Conservation (phyloP, 2,797 vertebrate genomes). For the Cryptoblepharus egeriae region DNA sequence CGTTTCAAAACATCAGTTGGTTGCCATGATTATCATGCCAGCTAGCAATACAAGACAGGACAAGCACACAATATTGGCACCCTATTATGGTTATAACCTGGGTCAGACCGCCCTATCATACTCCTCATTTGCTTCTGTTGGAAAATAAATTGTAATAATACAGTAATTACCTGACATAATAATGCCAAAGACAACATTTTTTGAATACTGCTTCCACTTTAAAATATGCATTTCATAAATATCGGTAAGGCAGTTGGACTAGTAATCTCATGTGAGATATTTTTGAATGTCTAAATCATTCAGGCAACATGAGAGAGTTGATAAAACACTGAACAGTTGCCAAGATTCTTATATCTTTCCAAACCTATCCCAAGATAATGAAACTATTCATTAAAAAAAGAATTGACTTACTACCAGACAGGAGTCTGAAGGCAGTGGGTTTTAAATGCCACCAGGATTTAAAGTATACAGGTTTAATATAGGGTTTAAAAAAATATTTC, state of each 20-base stretch:
- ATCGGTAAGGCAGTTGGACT: neutral
- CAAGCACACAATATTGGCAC: no score
- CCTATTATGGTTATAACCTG: no score
- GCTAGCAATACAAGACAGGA: no score
- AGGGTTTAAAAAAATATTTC: slow-evolving; percentile 48
- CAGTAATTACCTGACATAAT: neutral
- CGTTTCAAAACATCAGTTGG: no score
- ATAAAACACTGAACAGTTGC: neutral
- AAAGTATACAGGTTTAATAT: slow-evolving; percentile 40
- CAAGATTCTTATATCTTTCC: neutral
- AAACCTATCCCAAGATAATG: slow-evolving; percentile 6
- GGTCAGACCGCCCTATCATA: no score
- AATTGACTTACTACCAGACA: slow-evolving; percentile 16
- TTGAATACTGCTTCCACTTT: neutral
- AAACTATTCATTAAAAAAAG: neutral
- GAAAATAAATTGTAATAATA: neutral
- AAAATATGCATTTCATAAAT: neutral
- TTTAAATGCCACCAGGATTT: slow-evolving; percentile 47
- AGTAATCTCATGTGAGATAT: neutral
- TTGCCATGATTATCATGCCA: no score
- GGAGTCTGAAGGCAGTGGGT: neutral
- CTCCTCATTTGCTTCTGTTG: rapidly evolving
- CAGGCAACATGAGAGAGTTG: rapidly evolving
- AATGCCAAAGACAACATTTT: rapidly evolving
- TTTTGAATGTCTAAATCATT: neutral